Evolutionary conservation across 2,888 invertebrate species (phyloP).

Genomic region (Corythucha ciliata): DNA sequence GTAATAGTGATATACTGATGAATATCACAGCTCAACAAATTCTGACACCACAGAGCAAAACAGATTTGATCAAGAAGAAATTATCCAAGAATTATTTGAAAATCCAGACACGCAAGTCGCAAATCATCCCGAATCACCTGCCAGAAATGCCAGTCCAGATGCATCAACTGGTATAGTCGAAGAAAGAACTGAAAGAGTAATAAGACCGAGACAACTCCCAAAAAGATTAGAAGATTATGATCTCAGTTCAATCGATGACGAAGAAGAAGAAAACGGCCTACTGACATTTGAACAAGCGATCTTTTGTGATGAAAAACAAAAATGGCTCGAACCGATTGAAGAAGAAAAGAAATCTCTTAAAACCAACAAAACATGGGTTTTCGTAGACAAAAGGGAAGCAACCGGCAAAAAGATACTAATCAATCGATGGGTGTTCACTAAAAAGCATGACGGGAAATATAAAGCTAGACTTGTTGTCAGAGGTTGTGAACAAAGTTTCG

Average conservation of each 20-base stretch:
- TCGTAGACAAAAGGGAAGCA: conserved; percentile 25
- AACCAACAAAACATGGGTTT: conserved; percentile 34
- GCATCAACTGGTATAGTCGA: neutral
- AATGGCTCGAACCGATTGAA: conserved; percentile 31
- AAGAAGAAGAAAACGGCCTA: conserved; percentile 5
- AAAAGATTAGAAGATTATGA: conserved; percentile 4
- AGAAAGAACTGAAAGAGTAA: neutral
- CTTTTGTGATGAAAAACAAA: conserved; percentile 9
- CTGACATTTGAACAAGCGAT: conserved; percentile 25
- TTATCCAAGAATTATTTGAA: too few species aligned
- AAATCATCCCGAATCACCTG: too few species aligned
- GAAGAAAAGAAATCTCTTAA: conserved; percentile 32
- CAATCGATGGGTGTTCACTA: conserved; percentile 36
- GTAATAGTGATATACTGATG: too few species aligned
- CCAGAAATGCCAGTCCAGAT: too few species aligned
- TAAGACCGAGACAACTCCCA: conserved; percentile 1
- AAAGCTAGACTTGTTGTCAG: conserved; percentile 35
- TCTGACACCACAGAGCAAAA: too few species aligned
- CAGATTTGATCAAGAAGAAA: too few species aligned
- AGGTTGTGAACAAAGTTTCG: conserved; percentile 35
- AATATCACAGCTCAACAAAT: too few species aligned
- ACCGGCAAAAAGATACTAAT: conserved; percentile 24
- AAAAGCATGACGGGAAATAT: conserved; percentile 27
- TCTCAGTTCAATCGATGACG: neutral
- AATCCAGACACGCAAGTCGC: too few species aligned